Evolutionary conservation across 2,113 vertebrate species (phyloP), one percentile per base, ranked within the genome.

Genomic region (Lepus europaeus): DNA sequence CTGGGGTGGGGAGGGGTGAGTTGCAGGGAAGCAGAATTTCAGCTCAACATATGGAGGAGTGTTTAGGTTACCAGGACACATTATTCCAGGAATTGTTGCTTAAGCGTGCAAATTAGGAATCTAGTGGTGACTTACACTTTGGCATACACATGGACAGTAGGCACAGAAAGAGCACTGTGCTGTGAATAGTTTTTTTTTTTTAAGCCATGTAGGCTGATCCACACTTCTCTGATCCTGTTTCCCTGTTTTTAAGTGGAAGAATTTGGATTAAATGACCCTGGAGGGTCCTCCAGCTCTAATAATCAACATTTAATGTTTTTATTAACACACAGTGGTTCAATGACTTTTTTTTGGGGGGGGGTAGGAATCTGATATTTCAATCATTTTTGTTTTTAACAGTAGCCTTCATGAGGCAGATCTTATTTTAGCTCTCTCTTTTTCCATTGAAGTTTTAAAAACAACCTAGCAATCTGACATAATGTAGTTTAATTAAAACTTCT

Each of bases 1-100:
- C 70, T 68, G 70, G 14, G 53, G 13, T 2, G 10, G 83, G 85
- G 66, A 6, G 49, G 66, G 66, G 90, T 49, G 53, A 93, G 87
- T 61, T 70, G 80, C 76, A 94, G 70, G 45, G 27, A 93, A 78
- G 89, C 39, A 76, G 36, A 92, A 95, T 95, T 93, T 96, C 78
- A 88, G 49, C 9, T 95, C 31, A 33, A 82, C 94, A 97, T 95
- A 95, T 95, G 90, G 93, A 97, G 96, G 95, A 88, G 56, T 69
- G 94, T 97, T 95, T 25, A 96, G 90, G 59, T 29, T 77, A 94
- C 56, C 82, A 76, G 66, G 92, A 85, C 25, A 53, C 63, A 59
- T 13, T 66, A 61, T 95, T 95, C 88, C 89, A 92, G 77, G 89
- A 95, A 89, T 11, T 92, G 56, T 66, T 96, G 83, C 92, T 95